phyloP scores from a whole-genome alignment of 2,113 vertebrate species.

The Montifringilla adamsi region DNA sequence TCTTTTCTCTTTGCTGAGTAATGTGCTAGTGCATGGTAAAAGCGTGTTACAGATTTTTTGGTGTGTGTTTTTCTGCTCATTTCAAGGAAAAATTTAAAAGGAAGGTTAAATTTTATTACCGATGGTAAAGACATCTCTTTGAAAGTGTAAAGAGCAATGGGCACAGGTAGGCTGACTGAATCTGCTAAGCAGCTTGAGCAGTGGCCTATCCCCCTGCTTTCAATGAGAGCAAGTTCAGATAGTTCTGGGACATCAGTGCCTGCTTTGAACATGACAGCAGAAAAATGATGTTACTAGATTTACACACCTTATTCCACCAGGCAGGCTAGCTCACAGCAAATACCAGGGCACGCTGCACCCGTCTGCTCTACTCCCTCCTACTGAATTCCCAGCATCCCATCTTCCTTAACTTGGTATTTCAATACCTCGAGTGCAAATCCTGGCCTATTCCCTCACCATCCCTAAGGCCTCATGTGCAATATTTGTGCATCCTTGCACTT shows the following conservation, averaged over 20 bases:
- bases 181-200: neutral
- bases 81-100: neutral
- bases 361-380: neutral
- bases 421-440: neutral
- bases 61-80: neutral
- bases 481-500: neutral
- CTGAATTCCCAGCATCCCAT: neutral
- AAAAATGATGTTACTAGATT: neutral
- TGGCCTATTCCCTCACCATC: neutral
- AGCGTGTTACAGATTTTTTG: neutral
- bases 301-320: neutral
- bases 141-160: neutral
- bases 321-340: neutral
- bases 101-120: neutral
- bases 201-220: neutral
- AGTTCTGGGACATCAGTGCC: neutral
- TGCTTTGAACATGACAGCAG: neutral
- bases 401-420: neutral
- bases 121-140: neutral
- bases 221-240: neutral
- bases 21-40: neutral
- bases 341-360: neutral
- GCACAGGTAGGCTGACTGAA: neutral
- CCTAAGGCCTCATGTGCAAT: neutral
- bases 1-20: neutral